Base-by-base conservation (phyloP, 1,140 invertebrate genomes). In the Diorhabda carinulata region DNA sequence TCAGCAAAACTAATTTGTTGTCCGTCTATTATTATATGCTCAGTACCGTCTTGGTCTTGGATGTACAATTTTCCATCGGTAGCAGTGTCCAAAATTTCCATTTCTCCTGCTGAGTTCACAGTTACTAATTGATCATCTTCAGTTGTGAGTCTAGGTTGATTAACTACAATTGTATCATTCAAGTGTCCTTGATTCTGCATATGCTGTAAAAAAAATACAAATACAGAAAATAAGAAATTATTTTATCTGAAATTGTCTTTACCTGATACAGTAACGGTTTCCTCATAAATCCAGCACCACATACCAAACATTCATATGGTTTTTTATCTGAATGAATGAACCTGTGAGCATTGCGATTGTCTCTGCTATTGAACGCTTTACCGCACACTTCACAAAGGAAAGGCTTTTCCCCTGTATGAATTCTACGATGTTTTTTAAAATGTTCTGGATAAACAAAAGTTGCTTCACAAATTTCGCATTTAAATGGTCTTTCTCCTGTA, bases 281-380 rank as follows among this genome's bases (percentile, higher is more conserved):
- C 40, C 93, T 81, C 92, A 94, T 94, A 74, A 92, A 95, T 5
- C 91, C 92, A 72, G 87, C 86, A 3, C 90, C 91, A 76, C 93
- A 95, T 2, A 90, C 87, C 43, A 90, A 78, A 80, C 93, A 95
- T 79, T 93, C 91, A 76, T 93, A 95, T 0, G 92, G 92, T 74
- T 94, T 94, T 77, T 93, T 91, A 74, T 93, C 90, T 70, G 90
- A 92, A 79, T 95, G 92, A 57, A 93, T 89, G 80, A 92, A 93
- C 6, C 91, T 85, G 79, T 94, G 92, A 7, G 91, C 90, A 83
- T 94, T 93, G 65, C 92, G 84, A 79, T 94, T 94, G 81, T 94
- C 93, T 58, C 91, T 84, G 47, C 91, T 91, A 73, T 90, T 92
- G 78, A 95, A 94, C 41, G 88, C 86, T 79, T 94, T 94, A n/a